These are phyloP conservation scores for Panagrolaimus sp. DNA, from an alignment of 1,140 invertebrate genomes.

Conservation along the genomic window DNA sequence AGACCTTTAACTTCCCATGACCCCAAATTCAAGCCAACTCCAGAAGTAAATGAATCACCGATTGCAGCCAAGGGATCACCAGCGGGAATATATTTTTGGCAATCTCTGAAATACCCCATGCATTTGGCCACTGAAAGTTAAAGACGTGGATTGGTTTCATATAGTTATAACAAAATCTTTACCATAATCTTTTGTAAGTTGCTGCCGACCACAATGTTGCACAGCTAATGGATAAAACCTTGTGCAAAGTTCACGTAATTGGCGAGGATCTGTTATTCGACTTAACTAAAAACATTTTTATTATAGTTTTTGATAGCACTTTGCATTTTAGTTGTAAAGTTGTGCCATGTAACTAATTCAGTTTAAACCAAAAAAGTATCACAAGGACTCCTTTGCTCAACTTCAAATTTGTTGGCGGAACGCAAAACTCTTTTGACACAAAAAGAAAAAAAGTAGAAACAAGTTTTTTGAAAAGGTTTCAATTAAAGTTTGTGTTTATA, in stretches of 20 bases:
- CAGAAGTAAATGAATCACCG: constrained; percentile 34
- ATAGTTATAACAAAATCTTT: too few species aligned
- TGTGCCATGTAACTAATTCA: too few species aligned
- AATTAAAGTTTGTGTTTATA: too few species aligned
- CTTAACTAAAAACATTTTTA: background rate
- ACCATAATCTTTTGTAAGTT: constrained; percentile 28
- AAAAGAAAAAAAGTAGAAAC: too few species aligned
- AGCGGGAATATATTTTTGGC: constrained; percentile 31
- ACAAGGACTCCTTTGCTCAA: too few species aligned
- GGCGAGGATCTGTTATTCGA: background rate
- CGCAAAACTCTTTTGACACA: too few species aligned
- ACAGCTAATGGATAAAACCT: constrained; percentile 20
- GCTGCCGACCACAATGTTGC: constrained; percentile 33
- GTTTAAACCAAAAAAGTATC: too few species aligned
- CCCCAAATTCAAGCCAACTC: constrained; percentile 30
- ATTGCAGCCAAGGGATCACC: constrained; percentile 32
- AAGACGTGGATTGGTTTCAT: too few species aligned
- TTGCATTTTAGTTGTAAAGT: too few species aligned
- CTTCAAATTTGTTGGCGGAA: too few species aligned
- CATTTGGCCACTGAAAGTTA: constrained; percentile 38
- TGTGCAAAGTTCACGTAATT: constrained; percentile 13
- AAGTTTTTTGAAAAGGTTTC: too few species aligned
- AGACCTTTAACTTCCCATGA: constrained; percentile 39
- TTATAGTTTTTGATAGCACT: too few species aligned
- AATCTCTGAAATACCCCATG: constrained; percentile 44